A percentile compares a stretch with the other conserved stretches of the same genome.
These are phyloP conservation scores for Calliopum simillimum DNA, from an alignment of 2,888 invertebrate genomes.

Conservation along the genomic window DNA sequence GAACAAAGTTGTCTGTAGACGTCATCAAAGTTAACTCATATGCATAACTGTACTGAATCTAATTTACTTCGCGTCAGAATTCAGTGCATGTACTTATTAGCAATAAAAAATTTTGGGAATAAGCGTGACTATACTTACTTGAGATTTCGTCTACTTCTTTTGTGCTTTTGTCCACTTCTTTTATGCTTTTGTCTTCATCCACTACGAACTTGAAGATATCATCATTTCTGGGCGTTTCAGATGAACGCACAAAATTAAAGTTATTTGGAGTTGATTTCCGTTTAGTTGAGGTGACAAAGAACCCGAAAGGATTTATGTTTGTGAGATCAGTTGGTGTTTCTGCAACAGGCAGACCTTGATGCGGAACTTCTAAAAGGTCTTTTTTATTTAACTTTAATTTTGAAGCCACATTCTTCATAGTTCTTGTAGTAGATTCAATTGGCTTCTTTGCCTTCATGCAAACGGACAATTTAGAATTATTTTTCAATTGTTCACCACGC, in stretches of 20 bases:
- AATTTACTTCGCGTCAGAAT: no score
- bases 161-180: background rate
- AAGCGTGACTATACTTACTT: no score
- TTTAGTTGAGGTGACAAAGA: slow-evolving; percentile 51
- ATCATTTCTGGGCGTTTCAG: background rate
- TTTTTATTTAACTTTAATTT: slow-evolving; percentile 33
- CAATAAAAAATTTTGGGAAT: no score
- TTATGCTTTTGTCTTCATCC: background rate
- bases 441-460: slow-evolving; percentile 46
- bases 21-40: no score
- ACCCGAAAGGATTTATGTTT: slow-evolving; percentile 42
- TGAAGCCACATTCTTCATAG: slow-evolving; percentile 3
- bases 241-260: slow-evolving; percentile 41
- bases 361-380: slow-evolving; percentile 13
- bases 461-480: slow-evolving; percentile 39
- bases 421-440: background rate
- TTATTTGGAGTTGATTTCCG: slow-evolving; percentile 42
- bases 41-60: no score
- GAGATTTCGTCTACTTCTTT: background rate
- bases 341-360: slow-evolving; percentile 1
- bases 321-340: slow-evolving; percentile 42
- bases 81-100: no score
- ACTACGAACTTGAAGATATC: background rate
- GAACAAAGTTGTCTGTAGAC: no score
- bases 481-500: slow-evolving; percentile 12